Conservation (phyloP, 2,888 invertebrate genomes). For the Scrobipalpa atriplicella region DNA sequence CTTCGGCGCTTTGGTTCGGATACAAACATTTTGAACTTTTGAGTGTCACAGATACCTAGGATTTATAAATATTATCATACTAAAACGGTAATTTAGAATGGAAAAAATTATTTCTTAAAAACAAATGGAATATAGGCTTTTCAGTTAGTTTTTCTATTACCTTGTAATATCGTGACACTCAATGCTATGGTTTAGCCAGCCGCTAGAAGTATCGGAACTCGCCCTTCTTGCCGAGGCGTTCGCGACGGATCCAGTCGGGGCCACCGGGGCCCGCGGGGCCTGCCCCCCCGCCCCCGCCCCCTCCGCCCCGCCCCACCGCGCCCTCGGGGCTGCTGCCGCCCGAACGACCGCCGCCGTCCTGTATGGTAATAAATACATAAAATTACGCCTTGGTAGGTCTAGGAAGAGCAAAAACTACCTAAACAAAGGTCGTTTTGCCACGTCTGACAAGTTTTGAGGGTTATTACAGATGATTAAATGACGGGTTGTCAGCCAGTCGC, state of each 20-base stretch:
- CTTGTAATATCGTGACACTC: background rate
- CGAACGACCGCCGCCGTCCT: constrained; percentile 69
- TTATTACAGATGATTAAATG: too few relatives aligned
- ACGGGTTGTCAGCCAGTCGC: too few relatives aligned
- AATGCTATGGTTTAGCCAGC: constrained; percentile 21
- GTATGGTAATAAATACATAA: background rate
- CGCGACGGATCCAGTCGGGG: constrained; percentile 92
- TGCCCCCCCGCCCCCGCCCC: constrained; percentile 72
- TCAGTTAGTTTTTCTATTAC: too few relatives aligned
- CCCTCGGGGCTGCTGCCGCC: constrained; percentile 62
- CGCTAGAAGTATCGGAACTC: constrained; percentile 95
- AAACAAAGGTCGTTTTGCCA: too few relatives aligned
- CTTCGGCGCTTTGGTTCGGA: constrained; percentile 11
- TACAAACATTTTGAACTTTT: constrained; percentile 5
- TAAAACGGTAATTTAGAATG: too few relatives aligned
- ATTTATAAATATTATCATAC: too few relatives aligned
- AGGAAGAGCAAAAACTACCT: too few relatives aligned
- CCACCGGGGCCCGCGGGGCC: constrained; percentile 41
- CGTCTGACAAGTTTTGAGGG: too few relatives aligned
- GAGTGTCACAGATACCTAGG: background rate
- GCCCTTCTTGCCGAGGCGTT: constrained; percentile 96
- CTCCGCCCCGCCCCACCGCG: constrained; percentile 57
- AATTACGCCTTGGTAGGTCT: too few relatives aligned
- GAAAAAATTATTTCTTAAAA: too few relatives aligned
- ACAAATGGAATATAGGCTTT: too few relatives aligned